phyloP scores from a whole-genome alignment of 2,888 invertebrate species.

The Octonoba sinensis region DNA sequence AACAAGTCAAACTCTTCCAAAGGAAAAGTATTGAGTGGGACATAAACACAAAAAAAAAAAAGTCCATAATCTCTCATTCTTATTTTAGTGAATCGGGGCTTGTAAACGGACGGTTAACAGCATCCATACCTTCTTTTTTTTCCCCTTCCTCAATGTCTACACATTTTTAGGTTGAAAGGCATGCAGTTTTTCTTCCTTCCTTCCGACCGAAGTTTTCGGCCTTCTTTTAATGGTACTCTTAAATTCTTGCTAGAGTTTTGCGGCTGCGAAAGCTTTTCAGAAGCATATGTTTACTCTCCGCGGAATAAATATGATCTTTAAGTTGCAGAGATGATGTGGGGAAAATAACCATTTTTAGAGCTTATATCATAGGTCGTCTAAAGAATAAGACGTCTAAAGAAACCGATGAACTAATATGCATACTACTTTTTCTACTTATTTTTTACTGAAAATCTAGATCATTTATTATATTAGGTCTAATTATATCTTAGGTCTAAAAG shows the following conservation, averaged over 20 bases:
- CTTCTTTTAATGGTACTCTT: constrained; percentile 35
- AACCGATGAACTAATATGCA: too few species aligned
- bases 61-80: constrained; percentile 20
- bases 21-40: constrained; percentile 6
- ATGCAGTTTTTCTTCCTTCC: not conserved
- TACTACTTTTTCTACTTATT: too few species aligned
- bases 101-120: constrained; percentile 38
- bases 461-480: too few species aligned
- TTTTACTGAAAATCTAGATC: too few species aligned
- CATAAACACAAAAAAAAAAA: constrained; percentile 17
- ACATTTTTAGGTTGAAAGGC: constrained; percentile 30
- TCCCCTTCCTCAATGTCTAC: constrained; percentile 16
- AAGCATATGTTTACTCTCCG: constrained; percentile 41
- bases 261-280: constrained; percentile 32
- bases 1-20: not conserved
- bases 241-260: constrained; percentile 41
- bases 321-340: too few species aligned
- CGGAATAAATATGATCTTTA: constrained; percentile 37
- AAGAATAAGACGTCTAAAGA: too few species aligned
- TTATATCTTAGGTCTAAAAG: too few species aligned
- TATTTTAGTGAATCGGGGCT: constrained; percentile 20
- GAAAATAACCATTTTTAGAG: too few species aligned
- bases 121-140: constrained; percentile 17
- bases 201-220: constrained; percentile 18
- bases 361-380: too few species aligned